Evolutionary conservation across 2,888 invertebrate species (phyloP).

Genomic region (Cordilura impudica): DNA sequence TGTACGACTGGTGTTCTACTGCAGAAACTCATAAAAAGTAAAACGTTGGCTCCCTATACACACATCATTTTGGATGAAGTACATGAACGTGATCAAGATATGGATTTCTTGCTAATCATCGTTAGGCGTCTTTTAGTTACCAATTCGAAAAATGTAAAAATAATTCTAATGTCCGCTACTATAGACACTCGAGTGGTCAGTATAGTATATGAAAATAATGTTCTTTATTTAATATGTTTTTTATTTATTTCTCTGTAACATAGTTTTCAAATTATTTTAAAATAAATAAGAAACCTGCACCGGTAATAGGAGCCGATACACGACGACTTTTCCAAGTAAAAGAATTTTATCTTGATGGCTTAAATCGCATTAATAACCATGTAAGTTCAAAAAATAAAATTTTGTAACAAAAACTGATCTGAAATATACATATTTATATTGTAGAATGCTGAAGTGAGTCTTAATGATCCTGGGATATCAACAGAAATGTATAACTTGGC

Average conservation of each 20-base stretch:
- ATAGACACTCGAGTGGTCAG: constrained; percentile 82
- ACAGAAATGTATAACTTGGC: constrained; percentile 82
- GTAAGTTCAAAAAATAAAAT: constrained; percentile 73
- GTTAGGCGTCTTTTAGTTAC: constrained; percentile 87
- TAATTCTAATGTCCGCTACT: constrained; percentile 96
- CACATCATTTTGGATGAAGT: constrained; percentile 96
- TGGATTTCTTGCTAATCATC: constrained; percentile 92
- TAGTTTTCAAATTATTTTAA: constrained; percentile 74
- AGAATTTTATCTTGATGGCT: constrained; percentile 82
- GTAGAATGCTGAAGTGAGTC: constrained; percentile 79
- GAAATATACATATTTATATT: constrained; percentile 16
- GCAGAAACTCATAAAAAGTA: constrained; percentile 84
- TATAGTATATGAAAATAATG: background rate
- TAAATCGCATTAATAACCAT: constrained; percentile 77
- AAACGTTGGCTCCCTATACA: constrained; percentile 87
- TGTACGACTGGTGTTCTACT: constrained; percentile 94
- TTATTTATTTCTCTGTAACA: background rate
- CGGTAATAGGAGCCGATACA: constrained; percentile 80
- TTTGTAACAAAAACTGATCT: background rate
- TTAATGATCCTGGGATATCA: constrained; percentile 80
- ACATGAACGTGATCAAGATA: constrained; percentile 94
- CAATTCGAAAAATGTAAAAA: constrained; percentile 83
- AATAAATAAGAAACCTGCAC: constrained; percentile 78
- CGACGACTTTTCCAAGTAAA: constrained; percentile 80
- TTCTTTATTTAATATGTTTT: background rate